Conservation (phyloP, 2,113 vertebrate species). For the Alectura lathami region DNA sequence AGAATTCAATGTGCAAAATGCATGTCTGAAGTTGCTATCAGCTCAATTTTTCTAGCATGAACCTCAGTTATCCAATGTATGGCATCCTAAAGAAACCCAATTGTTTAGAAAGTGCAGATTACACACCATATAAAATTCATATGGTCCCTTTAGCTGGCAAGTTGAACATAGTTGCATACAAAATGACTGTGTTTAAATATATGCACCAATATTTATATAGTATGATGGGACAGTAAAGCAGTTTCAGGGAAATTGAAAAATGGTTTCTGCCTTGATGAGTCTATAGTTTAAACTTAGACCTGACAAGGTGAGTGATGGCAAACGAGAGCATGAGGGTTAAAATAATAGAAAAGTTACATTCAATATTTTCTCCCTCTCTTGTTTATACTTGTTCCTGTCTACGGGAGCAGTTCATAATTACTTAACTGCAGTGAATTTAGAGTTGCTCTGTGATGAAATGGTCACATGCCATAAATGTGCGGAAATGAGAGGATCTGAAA, state of each 20-base stretch:
- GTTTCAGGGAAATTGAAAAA: constrained; percentile 28
- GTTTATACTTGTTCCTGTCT: not conserved
- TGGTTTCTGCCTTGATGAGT: not conserved
- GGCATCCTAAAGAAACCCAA: not conserved
- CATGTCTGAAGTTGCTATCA: not conserved
- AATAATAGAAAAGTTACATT: not conserved
- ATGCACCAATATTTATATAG: not conserved
- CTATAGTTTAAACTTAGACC: not conserved
- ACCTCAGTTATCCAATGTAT: not conserved
- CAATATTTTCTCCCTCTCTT: not conserved
- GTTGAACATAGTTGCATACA: not conserved
- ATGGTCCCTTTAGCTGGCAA: not conserved
- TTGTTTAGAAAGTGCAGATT: constrained; percentile 2
- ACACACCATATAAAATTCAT: not conserved
- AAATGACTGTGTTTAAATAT: constrained; percentile 27
- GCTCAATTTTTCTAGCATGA: not conserved
- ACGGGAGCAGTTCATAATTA: not conserved
- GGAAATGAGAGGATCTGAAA: not conserved
- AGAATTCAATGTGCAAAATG: not conserved
- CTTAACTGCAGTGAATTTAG: not conserved
- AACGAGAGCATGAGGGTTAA: not conserved
- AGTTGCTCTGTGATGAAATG: not conserved
- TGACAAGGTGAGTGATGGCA: constrained; percentile 1
- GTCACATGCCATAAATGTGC: not conserved
- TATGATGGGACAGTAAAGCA: not conserved